Conservation (phyloP, 2,113 vertebrate genomes). For the Sialia sialis region DNA sequence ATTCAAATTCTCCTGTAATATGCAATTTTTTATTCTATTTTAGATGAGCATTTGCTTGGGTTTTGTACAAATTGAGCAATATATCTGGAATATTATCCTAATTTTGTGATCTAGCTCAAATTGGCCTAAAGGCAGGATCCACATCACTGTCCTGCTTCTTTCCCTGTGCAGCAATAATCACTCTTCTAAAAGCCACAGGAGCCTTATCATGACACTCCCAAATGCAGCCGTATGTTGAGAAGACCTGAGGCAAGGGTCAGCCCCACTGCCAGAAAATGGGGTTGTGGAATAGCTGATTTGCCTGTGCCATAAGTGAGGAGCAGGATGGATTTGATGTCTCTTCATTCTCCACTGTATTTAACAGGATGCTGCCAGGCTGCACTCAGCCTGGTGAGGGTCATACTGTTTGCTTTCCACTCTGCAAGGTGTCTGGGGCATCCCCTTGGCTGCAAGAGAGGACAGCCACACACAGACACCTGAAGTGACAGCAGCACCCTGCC, state of each 20-base stretch:
- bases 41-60: neutral
- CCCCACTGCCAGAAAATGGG: neutral
- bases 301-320: accelerated
- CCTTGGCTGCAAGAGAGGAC: neutral
- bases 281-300: neutral
- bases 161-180: neutral
- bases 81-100: neutral
- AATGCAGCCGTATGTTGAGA: accelerated
- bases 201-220: neutral
- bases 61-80: neutral
- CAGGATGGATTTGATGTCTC: neutral
- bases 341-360: neutral
- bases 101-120: neutral
- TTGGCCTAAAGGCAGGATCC: neutral
- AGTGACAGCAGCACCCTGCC: neutral
- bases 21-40: neutral
- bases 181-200: neutral
- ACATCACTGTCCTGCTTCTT: neutral
- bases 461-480: neutral
- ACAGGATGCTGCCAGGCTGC: neutral
- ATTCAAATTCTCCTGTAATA: neutral
- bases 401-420: neutral
- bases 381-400: neutral
- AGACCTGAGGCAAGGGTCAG: neutral
- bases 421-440: neutral